These are phyloP conservation scores for Neoitamus cyanurus DNA, from an alignment of 2,888 invertebrate genomes.

Conservation along the genomic window DNA sequence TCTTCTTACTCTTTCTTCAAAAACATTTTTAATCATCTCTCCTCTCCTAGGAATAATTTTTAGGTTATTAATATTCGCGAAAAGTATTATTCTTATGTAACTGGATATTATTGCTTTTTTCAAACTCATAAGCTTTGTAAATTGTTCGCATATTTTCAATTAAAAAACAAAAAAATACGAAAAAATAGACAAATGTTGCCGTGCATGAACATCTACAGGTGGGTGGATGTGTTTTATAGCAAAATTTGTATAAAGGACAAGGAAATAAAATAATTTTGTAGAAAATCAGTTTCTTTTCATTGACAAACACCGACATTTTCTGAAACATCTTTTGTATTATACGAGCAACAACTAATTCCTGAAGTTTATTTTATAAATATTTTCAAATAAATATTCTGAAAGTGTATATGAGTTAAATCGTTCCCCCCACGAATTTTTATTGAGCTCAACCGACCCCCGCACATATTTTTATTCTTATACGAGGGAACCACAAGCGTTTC, in stretches of 20 bases:
- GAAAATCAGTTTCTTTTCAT: neutral
- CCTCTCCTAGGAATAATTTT: neutral
- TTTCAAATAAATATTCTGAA: too few species aligned
- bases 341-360: too few species aligned
- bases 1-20: neutral
- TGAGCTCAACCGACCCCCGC: too few species aligned
- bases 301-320: neutral
- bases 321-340: too few species aligned
- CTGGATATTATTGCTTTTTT: constrained; percentile 23
- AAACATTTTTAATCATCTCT: neutral
- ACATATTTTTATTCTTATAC: too few species aligned
- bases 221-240: constrained; percentile 32
- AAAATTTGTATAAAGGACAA: constrained; percentile 37
- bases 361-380: too few species aligned
- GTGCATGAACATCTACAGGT: neutral
- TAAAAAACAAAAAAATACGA: neutral
- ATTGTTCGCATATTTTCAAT: constrained; percentile 19
- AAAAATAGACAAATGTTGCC: neutral
- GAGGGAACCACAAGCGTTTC: too few species aligned
- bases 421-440: too few species aligned
- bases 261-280: constrained; percentile 27
- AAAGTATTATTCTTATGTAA: constrained; percentile 32
- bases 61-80: constrained; percentile 21
- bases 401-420: too few species aligned
- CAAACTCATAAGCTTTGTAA: constrained; percentile 19